Evolutionary conservation across 2,113 vertebrate genomes (phyloP), one percentile per base, ranked within the genome.

Genomic region (Neoarius graeffei): DNA sequence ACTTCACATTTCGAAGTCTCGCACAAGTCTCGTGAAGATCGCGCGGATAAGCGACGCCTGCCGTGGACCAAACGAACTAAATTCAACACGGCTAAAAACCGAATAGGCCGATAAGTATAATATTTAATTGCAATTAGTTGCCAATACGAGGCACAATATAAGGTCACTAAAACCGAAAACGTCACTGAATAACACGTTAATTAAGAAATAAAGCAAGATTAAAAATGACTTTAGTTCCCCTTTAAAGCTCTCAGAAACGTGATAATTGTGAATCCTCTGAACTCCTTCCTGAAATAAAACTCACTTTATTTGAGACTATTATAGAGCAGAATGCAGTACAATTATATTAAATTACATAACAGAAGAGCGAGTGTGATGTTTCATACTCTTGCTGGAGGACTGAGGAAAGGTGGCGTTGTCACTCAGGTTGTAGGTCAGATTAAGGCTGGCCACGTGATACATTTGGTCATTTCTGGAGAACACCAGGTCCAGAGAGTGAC

Each of bases 381-480:
- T 88, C 95, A 94, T 92, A 99, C 98, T 96, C 4, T 93, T 90
- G 83, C 89, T 79, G 92, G 91, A 94, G 56, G 98, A 92, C 1
- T 93, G 92, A 11, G 94, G 95, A 91, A 99, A 99, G n/a, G 88
- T 0, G 7, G 85, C 13, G 6, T 89, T 11, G 91, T 99, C 98
- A 3, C 95, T 96, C 81, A 99, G 93, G 87, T 98, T 97, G 92
- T 97, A 99, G 54, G 52, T 88, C 89, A 99, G 94, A 6, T 80
- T 89, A 86, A 99, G 87, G 81, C 91, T 93, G 27, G 91, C 89
- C 0, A 98, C 95, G 0, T 85, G 52, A 87, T 99, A 99, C 5
- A 81, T n/a, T 11, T 89, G 91, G 0, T 50, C 13, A 7, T 91
- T 88, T 74, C 91, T 95, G 50, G 95, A 92, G 90, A 99, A 99